phyloP scores from a whole-genome alignment of 2,113 vertebrate genomes.

The Burhinus oedicnemus region DNA sequence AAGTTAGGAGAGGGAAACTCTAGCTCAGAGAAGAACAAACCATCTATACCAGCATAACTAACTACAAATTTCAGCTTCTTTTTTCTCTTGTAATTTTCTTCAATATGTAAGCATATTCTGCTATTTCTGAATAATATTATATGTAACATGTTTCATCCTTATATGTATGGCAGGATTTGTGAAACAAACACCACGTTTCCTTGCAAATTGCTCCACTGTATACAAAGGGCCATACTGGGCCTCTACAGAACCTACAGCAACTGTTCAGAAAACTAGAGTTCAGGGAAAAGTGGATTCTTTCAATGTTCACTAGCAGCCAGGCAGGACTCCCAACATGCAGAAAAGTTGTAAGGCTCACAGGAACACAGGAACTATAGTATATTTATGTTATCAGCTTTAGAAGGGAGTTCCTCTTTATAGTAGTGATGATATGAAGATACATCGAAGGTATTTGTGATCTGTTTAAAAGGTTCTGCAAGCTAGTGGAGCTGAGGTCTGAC shows the following conservation, averaged over 20 bases:
- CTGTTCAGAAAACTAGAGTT: neutral
- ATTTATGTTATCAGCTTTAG: neutral
- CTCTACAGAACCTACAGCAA: neutral
- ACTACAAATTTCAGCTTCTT: neutral
- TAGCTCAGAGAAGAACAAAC: neutral
- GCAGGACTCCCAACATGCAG: neutral
- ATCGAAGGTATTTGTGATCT: neutral
- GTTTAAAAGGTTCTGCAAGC: neutral
- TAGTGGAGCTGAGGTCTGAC: neutral
- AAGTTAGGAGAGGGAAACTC: neutral
- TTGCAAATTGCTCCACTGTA: neutral
- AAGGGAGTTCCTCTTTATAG: neutral
- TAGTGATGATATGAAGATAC: neutral
- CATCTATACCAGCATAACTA: neutral
- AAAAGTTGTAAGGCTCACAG: neutral
- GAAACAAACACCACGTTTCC: neutral
- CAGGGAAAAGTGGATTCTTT: neutral
- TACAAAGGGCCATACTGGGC: neutral
- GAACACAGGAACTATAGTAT: neutral
- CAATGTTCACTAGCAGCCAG: neutral
- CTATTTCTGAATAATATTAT: neutral
- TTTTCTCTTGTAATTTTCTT: neutral
- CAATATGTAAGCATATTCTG: neutral
- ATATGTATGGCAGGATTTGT: accelerated
- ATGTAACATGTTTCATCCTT: neutral